Base-by-base conservation (phyloP, 1,140 invertebrate genomes). In the Drosophila biarmipes region DNA sequence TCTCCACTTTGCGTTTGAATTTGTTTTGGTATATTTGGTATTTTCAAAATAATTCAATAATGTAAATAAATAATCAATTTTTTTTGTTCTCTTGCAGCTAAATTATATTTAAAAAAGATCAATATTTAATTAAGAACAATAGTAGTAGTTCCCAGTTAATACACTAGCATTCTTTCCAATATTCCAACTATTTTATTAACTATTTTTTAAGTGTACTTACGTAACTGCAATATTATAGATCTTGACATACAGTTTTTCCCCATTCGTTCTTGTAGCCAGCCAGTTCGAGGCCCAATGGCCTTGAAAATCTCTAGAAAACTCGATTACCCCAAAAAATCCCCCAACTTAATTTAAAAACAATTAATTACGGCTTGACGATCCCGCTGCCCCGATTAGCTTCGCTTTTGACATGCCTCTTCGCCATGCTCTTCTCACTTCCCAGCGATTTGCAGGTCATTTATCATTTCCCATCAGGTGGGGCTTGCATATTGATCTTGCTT, bases 351-450 rank as follows among this genome's bases (percentile, higher is more conserved):
- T 38, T 63, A 51, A 34, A 49, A 67, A 4, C 24, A 45, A 67
- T 67, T 54, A 68, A 67, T 68, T 54, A 37, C 17, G 21, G 15
- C 29, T 63, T 43, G 11, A n/a, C 24, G 29, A 21, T 57, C 55
- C 38, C 17, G 34, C 27, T 14, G 31, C 12, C 8, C 27, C 42
- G 14, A 19, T 64, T 34, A 19, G 29, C 58, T 51, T 17, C 27
- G 27, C 40, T 38, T 58, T 52, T 49, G 54, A 58, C 53, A 58
- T 38, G 31, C 12, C 66, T 21, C 71, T 72, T 72, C 68, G 68
- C 29, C 51, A 71, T 59, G 68, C 68, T 72, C 68, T 72, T 43
- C 53, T 58, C 53, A 42, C 29, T 34, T 71, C 66, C 15, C 45
- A 27, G 29, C 45, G 21, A 14, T 57, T 49, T 71, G 66, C 68